Conservation (phyloP, 64 coral and sea anemone genomes). For the Stylophora pistillata region DNA sequence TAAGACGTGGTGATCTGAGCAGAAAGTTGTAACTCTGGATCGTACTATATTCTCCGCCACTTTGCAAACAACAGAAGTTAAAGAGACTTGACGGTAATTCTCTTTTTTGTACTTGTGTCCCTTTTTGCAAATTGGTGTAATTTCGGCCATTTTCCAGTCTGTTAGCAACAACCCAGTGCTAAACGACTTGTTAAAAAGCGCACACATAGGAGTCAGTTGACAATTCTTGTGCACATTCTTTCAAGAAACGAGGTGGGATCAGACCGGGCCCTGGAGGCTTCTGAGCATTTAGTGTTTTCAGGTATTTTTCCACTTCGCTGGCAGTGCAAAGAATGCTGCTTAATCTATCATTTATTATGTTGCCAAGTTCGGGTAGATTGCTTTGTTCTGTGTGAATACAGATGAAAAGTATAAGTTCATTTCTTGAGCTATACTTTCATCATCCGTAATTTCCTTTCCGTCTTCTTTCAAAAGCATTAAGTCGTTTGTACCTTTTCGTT, state of each 20-base stretch:
- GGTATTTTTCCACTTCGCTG: background rate
- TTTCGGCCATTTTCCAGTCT: background rate
- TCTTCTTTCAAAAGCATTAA: too few species aligned
- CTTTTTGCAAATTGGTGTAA: background rate
- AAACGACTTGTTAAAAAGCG: slow-evolving; percentile 24
- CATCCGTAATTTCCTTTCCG: too few species aligned
- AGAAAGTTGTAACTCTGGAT: background rate
- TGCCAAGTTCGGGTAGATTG: too few species aligned
- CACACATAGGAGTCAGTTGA: slow-evolving; percentile 29
- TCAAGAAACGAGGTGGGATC: slow-evolving; percentile 42
- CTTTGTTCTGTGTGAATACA: too few species aligned
- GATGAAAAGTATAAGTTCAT: too few species aligned
- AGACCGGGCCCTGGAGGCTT: slow-evolving; percentile 33
- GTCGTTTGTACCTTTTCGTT: too few species aligned
- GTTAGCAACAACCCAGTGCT: background rate
- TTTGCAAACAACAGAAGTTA: slow-evolving; percentile 27
- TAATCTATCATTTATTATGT: too few species aligned
- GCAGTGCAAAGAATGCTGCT: too few species aligned
- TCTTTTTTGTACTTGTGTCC: slow-evolving; percentile 1
- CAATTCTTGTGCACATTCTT: slow-evolving; percentile 40
- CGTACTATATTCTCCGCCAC: slow-evolving; percentile 21
- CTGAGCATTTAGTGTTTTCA: slow-evolving; percentile 33
- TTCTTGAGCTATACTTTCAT: too few species aligned
- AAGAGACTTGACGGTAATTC: slow-evolving; percentile 32
- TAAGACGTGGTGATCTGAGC: background rate